Base-by-base conservation (phyloP, 2,797 vertebrate species). In the Melanotaenia parkinsoni region DNA sequence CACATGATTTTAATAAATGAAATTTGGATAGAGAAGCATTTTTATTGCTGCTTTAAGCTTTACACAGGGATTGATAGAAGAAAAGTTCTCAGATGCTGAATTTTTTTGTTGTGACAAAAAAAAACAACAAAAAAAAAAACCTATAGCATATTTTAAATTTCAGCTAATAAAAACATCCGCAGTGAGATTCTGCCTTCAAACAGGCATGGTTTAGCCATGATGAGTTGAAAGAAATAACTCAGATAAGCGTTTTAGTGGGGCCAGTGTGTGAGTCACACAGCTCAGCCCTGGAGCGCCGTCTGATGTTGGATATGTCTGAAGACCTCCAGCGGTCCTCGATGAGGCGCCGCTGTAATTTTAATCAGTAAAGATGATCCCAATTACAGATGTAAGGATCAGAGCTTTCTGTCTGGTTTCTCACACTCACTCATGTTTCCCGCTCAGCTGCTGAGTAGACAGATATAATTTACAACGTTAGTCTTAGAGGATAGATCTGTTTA, bases 1-100 rank as follows among this genome's bases (percentile, higher is more conserved):
- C 2, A 33, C 37, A 2, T 10, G 43, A 35, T 53, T 76, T 56
- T 59, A 63, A 66, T 77, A 11, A 60, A 45, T 57, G 14, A 5
- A 1, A 72, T 73, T 79, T 33, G 13, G 28, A 47, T 38, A 5
- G 32, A 58, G 35, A 2, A 9, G 18, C 7, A 16, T 24, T 22
- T 33, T 45, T 45, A 32, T 9, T 3, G 40, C 22, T 28, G 60
- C 53, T 63, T 47, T 13, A 20, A 20, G 30, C 54, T 47, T 50
- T 22, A 35, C n/a, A 20, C 13, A 20, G 16, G 24, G 12, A 28
- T 26, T 13, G 13, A 54, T 54, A 28, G 13, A 54, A 24, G 13
- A 14, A 16, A 54, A 14, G 47, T 51, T 22, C 47, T 51, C 22
- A 9, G 4, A 22, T 51, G n/a, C 24, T 5, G 24, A 45, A 5